Conservation (phyloP, 2,888 invertebrate genomes). For the Microchrysa polita region DNA sequence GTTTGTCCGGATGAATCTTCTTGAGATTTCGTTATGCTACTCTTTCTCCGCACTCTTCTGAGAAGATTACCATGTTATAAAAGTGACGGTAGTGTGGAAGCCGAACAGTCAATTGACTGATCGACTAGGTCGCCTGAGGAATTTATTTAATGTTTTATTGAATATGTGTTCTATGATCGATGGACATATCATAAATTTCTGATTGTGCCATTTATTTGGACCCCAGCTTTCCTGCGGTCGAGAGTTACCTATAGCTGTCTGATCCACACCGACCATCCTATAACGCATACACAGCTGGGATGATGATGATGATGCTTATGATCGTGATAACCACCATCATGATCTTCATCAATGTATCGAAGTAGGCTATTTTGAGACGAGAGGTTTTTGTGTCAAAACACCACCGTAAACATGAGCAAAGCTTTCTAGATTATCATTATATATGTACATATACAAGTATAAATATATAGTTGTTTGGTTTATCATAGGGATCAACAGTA, state of each 20-base stretch:
- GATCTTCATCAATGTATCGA: slow-evolving; percentile 15
- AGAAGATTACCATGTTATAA: not conserved
- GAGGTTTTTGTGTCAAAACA: not conserved
- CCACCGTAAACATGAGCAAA: not conserved
- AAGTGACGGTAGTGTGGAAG: slow-evolving; percentile 17
- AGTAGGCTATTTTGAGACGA: slow-evolving; percentile 1
- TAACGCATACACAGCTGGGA: slow-evolving; percentile 11
- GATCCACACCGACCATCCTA: slow-evolving; percentile 28
- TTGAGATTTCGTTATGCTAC: not conserved
- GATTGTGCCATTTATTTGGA: slow-evolving; percentile 43
- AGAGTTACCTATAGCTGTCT: not conserved
- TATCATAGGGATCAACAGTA: no score
- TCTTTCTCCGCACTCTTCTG: not conserved
- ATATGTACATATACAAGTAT: not conserved
- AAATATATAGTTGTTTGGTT: not conserved
- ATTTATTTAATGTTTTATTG: slow-evolving; percentile 28
- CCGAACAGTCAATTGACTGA: not conserved
- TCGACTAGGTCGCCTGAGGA: not conserved
- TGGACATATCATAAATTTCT: slow-evolving; percentile 40
- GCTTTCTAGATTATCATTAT: not conserved
- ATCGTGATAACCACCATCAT: slow-evolving; percentile 32
- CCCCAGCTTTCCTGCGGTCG: slow-evolving; percentile 15
- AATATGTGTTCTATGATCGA: slow-evolving; percentile 34
- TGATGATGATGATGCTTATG: slow-evolving; percentile 33
- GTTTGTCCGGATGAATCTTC: no score